Base-by-base conservation (phyloP, 2,797 vertebrate genomes). In the Hyperoplus immaculatus region DNA sequence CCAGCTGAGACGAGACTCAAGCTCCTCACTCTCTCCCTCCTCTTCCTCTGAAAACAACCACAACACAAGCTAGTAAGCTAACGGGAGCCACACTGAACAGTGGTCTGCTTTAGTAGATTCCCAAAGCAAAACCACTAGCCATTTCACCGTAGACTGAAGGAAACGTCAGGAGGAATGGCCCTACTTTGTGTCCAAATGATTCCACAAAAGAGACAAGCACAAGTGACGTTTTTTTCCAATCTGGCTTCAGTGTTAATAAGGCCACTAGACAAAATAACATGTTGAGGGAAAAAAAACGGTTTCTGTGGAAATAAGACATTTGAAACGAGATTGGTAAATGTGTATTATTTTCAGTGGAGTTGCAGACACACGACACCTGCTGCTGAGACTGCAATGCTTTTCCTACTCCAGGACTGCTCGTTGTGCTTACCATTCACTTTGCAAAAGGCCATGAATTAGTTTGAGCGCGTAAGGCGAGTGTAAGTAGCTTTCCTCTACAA, bases 1-100 rank as follows among this genome's bases (percentile, higher is more conserved):
- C 94, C 92, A 94, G 80, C 86, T 81, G 81, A 93, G 88, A 46
- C 2, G 83, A 0, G 92, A 88, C 79, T 93, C 90, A 1, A 82
- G 45, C 84, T 91, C 88, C 43, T 86, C 81, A 21, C 80, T 11
- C n/a, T 87, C 85, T 47, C 39, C 87, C n/a, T 90, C 89, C 55
- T 16, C 57, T 61, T 90, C 90, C 60, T 91, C 90, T 92, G 81
- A 65, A 84, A 86, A 83, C 16, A 15, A 29, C 29, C 29, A 85
- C 64, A 88, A 79, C 66, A 85, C 54, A 86, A 53, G 14, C 9
- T 60, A 29, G 10, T 38, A 29, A 29, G 29, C 29, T 29, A 29
- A 29, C 29, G 29, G 29, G 29, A 29, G 29, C 29, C 29, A 29
- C 29, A 29, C 2, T 29, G 29, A 29, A 29, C 29, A 29, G 3